phyloP scores from a whole-genome alignment of 2,797 vertebrate species.

The Hyperoplus immaculatus region DNA sequence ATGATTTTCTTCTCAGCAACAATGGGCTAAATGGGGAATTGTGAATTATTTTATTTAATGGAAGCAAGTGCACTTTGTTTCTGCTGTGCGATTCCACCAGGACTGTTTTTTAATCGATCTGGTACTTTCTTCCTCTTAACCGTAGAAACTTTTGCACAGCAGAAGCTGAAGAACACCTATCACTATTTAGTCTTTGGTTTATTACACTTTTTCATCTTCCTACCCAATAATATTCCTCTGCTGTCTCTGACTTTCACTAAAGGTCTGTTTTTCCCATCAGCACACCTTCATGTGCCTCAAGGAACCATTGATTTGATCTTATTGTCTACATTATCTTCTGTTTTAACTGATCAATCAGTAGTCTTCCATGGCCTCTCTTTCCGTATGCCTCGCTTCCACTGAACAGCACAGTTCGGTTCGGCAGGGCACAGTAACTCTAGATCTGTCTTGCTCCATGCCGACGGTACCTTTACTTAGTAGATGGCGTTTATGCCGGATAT shows the following conservation, averaged over 20 bases:
- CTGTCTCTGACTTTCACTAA: slow-evolving; percentile 69
- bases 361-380: slow-evolving; percentile 63
- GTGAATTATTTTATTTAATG: slow-evolving; percentile 40
- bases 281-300: slow-evolving; percentile 59
- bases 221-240: slow-evolving; percentile 50
- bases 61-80: slow-evolving; percentile 63
- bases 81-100: slow-evolving; percentile 49
- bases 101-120: too few species aligned
- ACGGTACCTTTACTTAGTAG: too few species aligned
- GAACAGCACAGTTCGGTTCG: too few species aligned
- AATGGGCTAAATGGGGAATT: slow-evolving; percentile 4
- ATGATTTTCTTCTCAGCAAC: slow-evolving; percentile 36
- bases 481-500: too few species aligned
- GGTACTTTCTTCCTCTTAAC: background rate
- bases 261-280: slow-evolving; percentile 71
- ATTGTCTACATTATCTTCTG: slow-evolving; percentile 52
- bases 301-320: slow-evolving; percentile 72
- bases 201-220: slow-evolving; percentile 46
- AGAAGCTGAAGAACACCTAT: slow-evolving; percentile 49
- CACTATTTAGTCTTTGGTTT: slow-evolving; percentile 35
- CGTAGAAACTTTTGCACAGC: slow-evolving; percentile 24
- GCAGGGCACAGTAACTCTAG: too few species aligned
- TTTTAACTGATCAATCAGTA: slow-evolving; percentile 57
- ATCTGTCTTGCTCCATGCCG: too few species aligned
- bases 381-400: too few species aligned